Conservation (phyloP, 2,113 vertebrate species). For the Platycercus adscitus region DNA sequence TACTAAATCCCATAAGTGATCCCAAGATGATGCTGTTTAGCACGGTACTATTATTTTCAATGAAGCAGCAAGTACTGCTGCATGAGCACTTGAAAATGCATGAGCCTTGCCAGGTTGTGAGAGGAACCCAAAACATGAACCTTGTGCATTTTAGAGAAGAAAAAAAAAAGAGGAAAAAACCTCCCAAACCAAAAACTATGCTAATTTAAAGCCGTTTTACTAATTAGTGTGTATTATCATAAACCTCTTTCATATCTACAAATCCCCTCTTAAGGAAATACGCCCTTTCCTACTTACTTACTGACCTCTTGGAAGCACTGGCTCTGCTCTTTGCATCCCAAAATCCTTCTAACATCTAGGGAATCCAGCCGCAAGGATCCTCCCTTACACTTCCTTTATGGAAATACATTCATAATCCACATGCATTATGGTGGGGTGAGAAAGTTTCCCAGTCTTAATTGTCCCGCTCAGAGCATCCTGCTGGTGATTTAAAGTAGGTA, state of each 20-base stretch:
- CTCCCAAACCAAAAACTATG: rapidly evolving
- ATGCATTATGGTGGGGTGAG: not conserved
- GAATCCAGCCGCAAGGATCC: not conserved
- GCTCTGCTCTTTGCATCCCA: not conserved
- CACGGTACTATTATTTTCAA: slow-evolving; percentile 23
- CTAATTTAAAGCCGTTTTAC: not conserved
- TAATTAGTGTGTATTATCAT: not conserved
- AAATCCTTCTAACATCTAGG: not conserved
- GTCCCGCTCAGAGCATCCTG: not conserved
- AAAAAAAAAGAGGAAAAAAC: rapidly evolving
- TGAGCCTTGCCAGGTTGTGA: not conserved
- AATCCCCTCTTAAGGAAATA: not conserved
- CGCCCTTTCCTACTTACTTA: not conserved
- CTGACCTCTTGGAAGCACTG: rapidly evolving
- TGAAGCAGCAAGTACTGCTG: slow-evolving; percentile 31
- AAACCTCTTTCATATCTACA: not conserved
- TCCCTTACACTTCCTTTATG: not conserved
- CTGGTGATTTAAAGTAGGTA: not conserved
- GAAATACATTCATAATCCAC: not conserved
- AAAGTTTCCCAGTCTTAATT: not conserved
- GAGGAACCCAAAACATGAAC: not conserved
- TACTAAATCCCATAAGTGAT: slow-evolving; percentile 1
- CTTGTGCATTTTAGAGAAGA: not conserved
- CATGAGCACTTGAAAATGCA: not conserved
- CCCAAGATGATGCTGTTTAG: slow-evolving; percentile 14